These are phyloP conservation scores for Lepisosteus osseus DNA, from an alignment of 2,113 vertebrate genomes.

Conservation along the genomic window DNA sequence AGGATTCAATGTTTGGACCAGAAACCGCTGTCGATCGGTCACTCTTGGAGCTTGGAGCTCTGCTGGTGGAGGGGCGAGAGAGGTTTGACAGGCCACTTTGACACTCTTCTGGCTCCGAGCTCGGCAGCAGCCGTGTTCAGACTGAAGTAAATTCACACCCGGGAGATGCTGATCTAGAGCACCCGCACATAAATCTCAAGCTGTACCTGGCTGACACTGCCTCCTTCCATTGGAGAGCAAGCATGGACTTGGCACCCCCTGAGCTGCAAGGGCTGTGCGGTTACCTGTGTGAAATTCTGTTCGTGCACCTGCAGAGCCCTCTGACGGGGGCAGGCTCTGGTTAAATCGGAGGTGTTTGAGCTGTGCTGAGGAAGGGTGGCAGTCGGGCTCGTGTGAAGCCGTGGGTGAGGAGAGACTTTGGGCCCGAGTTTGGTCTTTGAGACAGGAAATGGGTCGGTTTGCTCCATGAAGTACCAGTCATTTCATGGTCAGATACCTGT, in stretches of 20 bases:
- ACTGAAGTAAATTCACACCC: neutral
- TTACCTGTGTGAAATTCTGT: neutral
- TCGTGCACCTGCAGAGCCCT: neutral
- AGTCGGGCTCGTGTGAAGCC: too few relatives aligned
- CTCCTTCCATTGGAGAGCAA: neutral
- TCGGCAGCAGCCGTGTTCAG: neutral
- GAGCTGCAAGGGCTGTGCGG: too few relatives aligned
- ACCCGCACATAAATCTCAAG: neutral
- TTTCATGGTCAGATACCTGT: too few relatives aligned
- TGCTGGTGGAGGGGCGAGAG: neutral
- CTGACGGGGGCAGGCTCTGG: too few relatives aligned
- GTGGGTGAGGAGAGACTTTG: too few relatives aligned
- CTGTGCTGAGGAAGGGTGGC: neutral
- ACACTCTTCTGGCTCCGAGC: conserved; percentile 1
- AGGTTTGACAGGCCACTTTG: neutral
- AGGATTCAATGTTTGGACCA: conserved; percentile 8
- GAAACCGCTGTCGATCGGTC: conserved; percentile 6
- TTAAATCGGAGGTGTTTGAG: too few relatives aligned
- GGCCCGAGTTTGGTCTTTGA: too few relatives aligned
- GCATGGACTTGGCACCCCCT: neutral
- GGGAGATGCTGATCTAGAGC: neutral
- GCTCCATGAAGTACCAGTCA: too few relatives aligned
- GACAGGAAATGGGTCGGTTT: too few relatives aligned
- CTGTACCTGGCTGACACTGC: neutral
- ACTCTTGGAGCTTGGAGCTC: neutral